phyloP scores from a whole-genome alignment of 2,888 invertebrate genomes.

The Cryptocheilus praepositus region DNA sequence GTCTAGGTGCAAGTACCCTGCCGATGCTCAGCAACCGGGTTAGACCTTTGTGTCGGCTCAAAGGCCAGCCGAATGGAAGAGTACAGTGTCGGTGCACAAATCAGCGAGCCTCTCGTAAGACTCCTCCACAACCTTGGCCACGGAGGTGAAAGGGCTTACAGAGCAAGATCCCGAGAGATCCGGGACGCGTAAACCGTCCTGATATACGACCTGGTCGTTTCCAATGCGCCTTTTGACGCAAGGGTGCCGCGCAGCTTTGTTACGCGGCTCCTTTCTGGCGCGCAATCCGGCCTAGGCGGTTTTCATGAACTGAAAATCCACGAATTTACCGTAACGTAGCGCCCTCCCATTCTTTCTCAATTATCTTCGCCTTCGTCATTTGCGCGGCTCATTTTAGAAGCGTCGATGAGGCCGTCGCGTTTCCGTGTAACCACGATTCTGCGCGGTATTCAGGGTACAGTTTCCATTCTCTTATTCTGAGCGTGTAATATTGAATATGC shows the following conservation, averaged over 20 bases:
- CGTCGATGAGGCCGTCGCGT: too few relatives aligned
- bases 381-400: too few relatives aligned
- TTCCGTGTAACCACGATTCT: too few relatives aligned
- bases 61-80: slow-evolving; percentile 38
- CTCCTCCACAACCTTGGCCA: slow-evolving; percentile 41
- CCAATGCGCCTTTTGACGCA: slow-evolving; percentile 43
- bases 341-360: too few relatives aligned
- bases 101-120: slow-evolving; percentile 28
- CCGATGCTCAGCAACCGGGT: slow-evolving; percentile 1
- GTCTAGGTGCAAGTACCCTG: neutral
- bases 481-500: too few relatives aligned
- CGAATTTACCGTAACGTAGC: too few relatives aligned
- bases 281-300: neutral
- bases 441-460: slow-evolving; percentile 17
- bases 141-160: slow-evolving; percentile 49
- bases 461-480: neutral
- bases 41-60: slow-evolving; percentile 33
- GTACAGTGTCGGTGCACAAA: slow-evolving; percentile 37
- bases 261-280: slow-evolving; percentile 10
- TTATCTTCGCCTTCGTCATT: too few relatives aligned
- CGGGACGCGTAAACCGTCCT: slow-evolving; percentile 50
- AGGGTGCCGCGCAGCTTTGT: slow-evolving; percentile 19
- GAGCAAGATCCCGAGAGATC: slow-evolving; percentile 41
- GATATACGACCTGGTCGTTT: slow-evolving; percentile 51
- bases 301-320: too few relatives aligned